Conservation (phyloP, 2,113 vertebrate genomes). For the Microcebus griseorufus region DNA sequence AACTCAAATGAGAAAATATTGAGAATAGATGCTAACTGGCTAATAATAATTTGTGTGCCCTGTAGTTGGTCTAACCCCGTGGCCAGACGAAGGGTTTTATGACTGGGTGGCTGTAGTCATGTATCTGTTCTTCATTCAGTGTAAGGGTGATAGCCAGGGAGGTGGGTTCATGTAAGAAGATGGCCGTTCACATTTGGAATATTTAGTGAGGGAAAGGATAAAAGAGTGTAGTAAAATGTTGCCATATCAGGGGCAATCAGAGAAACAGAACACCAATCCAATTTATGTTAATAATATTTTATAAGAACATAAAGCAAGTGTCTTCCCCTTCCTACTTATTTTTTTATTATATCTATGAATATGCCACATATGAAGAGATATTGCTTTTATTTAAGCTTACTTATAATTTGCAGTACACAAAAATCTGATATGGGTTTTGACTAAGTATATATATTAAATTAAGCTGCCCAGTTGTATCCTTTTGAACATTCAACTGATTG, state of each 20-base stretch:
- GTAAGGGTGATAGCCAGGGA: neutral
- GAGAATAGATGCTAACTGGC: neutral
- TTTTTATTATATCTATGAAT: neutral
- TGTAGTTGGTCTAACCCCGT: neutral
- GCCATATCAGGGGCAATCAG: neutral
- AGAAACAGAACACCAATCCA: neutral
- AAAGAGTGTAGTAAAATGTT: neutral
- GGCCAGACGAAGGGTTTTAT: neutral
- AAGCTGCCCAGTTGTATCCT: neutral
- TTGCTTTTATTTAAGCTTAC: neutral
- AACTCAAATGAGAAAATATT: neutral
- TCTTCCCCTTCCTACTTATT: neutral
- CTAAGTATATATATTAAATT: neutral
- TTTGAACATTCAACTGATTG: neutral
- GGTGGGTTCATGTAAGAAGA: neutral
- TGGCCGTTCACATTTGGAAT: neutral
- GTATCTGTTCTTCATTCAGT: neutral
- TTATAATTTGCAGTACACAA: neutral
- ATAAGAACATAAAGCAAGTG: neutral
- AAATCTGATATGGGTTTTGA: neutral
- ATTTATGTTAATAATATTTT: neutral
- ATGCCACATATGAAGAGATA: neutral
- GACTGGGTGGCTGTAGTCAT: neutral
- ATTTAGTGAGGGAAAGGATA: neutral
- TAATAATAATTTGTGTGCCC: neutral